These are phyloP conservation scores for Toxotes lorentzi DNA, from an alignment of 2,797 vertebrate genomes.

Conservation along the genomic window DNA sequence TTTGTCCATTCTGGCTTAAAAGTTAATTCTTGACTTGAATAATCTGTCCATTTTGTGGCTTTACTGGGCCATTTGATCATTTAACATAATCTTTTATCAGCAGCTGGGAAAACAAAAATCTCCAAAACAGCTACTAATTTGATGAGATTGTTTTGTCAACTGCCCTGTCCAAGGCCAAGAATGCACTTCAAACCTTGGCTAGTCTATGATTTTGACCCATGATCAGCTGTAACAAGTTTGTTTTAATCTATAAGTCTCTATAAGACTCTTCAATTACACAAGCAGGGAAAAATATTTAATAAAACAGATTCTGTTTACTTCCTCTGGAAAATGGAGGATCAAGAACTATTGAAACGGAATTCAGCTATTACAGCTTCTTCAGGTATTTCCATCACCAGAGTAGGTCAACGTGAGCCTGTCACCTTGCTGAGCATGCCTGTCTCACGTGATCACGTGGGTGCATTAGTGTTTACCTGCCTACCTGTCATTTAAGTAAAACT, in stretches of 20 bases:
- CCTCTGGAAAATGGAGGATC: too few species aligned
- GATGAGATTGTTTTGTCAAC: too few species aligned
- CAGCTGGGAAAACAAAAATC: background rate
- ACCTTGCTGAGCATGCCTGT: slow-evolving; percentile 3
- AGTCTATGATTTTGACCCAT: background rate
- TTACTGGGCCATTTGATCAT: background rate
- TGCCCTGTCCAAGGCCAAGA: background rate
- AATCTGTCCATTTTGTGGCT: background rate
- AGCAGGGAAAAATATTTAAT: background rate
- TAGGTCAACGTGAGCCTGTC: slow-evolving; percentile 3
- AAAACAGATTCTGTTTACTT: background rate
- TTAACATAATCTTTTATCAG: background rate
- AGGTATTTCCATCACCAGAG: background rate
- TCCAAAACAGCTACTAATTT: background rate
- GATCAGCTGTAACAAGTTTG: background rate
- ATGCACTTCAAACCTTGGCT: background rate
- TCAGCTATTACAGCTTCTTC: background rate
- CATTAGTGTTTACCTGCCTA: background rate
- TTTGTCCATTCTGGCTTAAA: background rate
- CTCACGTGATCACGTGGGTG: slow-evolving; percentile 23
- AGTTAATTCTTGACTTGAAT: background rate
- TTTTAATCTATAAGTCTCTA: too few species aligned
- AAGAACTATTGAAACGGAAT: background rate
- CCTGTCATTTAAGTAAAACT: slow-evolving; percentile 17
- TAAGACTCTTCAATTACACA: background rate